Base-by-base conservation (phyloP, 2,797 vertebrate genomes). In the Oryzias dopingdopingensis region DNA sequence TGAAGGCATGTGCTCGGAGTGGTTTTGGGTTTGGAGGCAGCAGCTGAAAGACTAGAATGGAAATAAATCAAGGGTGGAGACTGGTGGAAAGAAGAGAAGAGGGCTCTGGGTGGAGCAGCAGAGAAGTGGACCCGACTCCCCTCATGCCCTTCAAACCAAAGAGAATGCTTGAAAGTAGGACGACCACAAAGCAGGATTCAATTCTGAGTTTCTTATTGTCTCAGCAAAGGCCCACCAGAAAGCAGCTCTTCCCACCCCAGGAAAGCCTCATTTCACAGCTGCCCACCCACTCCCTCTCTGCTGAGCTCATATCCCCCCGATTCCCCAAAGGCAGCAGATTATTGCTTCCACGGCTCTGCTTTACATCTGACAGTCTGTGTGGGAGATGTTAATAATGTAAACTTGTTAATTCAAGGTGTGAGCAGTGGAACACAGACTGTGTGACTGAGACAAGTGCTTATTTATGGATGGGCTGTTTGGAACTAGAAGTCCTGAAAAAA, bases 201-300 rank as follows among this genome's bases (percentile, higher is more conserved):
- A 55, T 76, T 70, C 72, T 29, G 45, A 67, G 24, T 70, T 78
- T 66, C 22, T 56, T 16, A 53, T 56, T 29, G 61, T 59, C 76
- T 81, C 78, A 77, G 76, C 76, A 72, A 49, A 76, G 69, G 42
- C 5, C 5, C 0, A 50, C 29, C 32, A 22, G 54, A 56, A 54
- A 65, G 62, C 49, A 20, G 20, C 54, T 59, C 29, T 6, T 47
- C 22, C 50, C 10, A 12, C 10, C 20, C 20, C 24, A 59, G 56
- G 62, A 65, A 60, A 67, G 71, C 64, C 70, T 73, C 37, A 76
- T 82, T 75, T 76, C 72, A 71, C 59, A 58, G 66, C 46, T 32
- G 54, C 75, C 72, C 67, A 69, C 70, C 8, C 41, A 46, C 50
- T 41, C 14, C 42, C 4, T 18, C 32, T 47, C 56, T 44, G 46